Evolutionary conservation across 2,113 vertebrate genomes (phyloP), one percentile per base, ranked within the genome.

Genomic region (Hemiscyllium ocellatum): DNA sequence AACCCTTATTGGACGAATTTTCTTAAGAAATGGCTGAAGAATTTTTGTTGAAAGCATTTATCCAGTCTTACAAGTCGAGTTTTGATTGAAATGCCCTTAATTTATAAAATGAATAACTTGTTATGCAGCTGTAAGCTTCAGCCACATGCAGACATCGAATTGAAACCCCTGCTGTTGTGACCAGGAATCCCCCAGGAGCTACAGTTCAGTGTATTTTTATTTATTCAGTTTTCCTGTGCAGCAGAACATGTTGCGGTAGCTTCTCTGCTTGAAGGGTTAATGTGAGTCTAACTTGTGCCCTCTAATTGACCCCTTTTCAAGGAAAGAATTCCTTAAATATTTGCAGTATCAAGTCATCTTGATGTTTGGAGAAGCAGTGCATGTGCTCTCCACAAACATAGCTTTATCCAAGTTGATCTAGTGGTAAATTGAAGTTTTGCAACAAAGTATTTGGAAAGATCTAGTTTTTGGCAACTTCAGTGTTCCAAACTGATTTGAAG

Each of bases 241-340:
- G 93, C 15, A 26, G 96, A 96, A 97, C 96, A 96, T 95, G 96
- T 94, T 94, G 95, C 96, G 80, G 96, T 96, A 97, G 97, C 96
- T 97, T 97, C 97, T 96, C 97, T 97, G 96, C 96, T 96, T 26
- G 96, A 96, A 96, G 96, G 78, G 97, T 96, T 97, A 97, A 97
- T 96, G 96, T 97, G 97, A 97, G 97, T 97, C 97, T 97, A 97
- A 97, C 98, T 97, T 96, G 95, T 97, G 97, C 97, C 97, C 97
- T 97, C 97, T 96, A 96, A 78, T 96, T 98, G 98, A 98, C 97
- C 97, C 96, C 96, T 97, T 98, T 47, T 98, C 97, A 97, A 96
- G 96, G 96, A 96, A 96, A 85, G 96, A 97, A 98, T 98, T 98
- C 97, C 97, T 97, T 96, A 95, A 97, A 97, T 97, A 96, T 97